phyloP scores from a whole-genome alignment of 2,113 vertebrate genomes.

The Naja naja region DNA sequence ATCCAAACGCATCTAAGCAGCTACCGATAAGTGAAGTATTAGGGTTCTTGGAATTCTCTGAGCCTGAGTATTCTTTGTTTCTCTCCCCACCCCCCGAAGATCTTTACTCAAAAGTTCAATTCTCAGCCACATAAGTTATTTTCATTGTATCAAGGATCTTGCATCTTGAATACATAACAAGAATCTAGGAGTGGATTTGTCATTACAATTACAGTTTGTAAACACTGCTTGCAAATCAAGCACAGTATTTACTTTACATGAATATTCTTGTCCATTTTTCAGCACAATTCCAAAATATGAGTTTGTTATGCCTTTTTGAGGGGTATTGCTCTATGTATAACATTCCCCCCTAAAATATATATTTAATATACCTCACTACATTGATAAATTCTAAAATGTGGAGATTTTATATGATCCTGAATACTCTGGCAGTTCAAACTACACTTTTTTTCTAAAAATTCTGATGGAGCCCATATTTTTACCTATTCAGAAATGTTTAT shows the following conservation, averaged over 20 bases:
- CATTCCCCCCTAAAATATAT: not conserved
- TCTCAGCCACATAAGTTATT: not conserved
- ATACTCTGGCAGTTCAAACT: not conserved
- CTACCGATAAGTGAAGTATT: not conserved
- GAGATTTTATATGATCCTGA: not conserved
- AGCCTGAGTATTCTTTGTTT: not conserved
- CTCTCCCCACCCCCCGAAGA: rapidly evolving
- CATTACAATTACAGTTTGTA: not conserved
- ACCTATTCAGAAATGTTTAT: not conserved
- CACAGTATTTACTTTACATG: not conserved
- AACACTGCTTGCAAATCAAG: not conserved
- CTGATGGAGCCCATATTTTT: not conserved
- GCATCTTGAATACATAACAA: not conserved
- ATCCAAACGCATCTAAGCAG: not conserved
- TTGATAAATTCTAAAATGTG: not conserved
- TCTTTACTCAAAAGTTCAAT: not conserved
- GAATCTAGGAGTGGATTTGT: not conserved
- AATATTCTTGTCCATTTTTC: not conserved
- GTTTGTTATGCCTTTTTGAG: not conserved
- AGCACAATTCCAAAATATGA: not conserved
- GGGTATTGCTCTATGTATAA: not conserved
- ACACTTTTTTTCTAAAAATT: not conserved
- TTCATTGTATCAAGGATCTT: not conserved
- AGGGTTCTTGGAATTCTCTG: not conserved
- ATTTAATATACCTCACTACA: not conserved